A percentile compares a stretch with the other conserved stretches of the same genome.
Evolutionary conservation across 2,888 invertebrate species (phyloP).

Genomic region (Autographa pulchrina): DNA sequence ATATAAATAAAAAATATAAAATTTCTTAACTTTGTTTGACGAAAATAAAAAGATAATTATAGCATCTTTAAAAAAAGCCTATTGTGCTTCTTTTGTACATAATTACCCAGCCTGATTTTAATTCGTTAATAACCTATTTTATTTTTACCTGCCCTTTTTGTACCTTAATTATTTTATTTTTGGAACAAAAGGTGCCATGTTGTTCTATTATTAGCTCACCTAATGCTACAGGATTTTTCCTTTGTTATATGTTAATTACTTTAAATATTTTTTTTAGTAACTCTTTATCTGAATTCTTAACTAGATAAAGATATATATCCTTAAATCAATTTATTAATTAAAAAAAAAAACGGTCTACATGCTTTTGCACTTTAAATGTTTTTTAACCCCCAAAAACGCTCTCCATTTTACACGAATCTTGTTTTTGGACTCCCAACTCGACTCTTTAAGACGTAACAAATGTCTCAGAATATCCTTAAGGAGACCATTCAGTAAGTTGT

Average conservation of each 20-base stretch:
- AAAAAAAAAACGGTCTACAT: no score
- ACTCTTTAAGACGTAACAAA: slow-evolving; percentile 6
- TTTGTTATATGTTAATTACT: not conserved
- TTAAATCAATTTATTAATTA: not conserved
- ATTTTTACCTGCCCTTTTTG: no score
- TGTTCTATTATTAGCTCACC: not conserved
- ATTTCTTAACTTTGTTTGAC: not conserved
- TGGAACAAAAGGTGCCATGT: not conserved
- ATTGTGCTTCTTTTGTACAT: not conserved
- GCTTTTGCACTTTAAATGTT: not conserved
- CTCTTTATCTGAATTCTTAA: not conserved
- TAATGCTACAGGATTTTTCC: not conserved
- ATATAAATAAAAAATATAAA: no score
- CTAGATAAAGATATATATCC: no score
- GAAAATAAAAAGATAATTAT: not conserved
- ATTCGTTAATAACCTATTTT: no score
- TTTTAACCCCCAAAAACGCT: not conserved
- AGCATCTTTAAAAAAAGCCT: not conserved
- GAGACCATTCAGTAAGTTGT: slow-evolving; percentile 41
- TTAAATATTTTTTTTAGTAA: not conserved
- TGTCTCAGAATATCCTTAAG: slow-evolving; percentile 31
- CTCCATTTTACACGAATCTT: not conserved
- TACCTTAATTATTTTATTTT: not conserved
- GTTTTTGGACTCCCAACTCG: not conserved
- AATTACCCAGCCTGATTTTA: not conserved